Conservation (phyloP, 2,797 vertebrate species). For the Peromyscus attwateri region DNA sequence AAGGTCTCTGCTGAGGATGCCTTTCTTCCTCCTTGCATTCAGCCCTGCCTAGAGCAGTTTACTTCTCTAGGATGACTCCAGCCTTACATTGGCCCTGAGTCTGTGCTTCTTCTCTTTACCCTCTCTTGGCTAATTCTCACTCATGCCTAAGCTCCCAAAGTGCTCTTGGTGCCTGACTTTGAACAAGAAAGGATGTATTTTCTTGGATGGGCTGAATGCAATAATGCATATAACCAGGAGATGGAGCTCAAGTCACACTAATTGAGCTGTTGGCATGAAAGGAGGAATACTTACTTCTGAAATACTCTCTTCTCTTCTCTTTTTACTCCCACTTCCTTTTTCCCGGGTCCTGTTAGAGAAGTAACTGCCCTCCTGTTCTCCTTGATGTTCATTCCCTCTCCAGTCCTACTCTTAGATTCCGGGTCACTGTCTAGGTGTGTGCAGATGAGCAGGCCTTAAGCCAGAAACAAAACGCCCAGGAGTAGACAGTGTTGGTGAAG, state of each 20-base stretch:
- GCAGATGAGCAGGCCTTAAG: background rate
- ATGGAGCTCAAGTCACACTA: slow-evolving; percentile 33
- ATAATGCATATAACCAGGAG: slow-evolving; percentile 30
- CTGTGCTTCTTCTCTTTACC: background rate
- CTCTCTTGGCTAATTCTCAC: background rate
- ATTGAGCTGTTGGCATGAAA: background rate
- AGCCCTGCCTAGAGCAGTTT: background rate
- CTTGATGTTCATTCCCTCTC: rapidly evolving
- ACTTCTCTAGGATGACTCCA: background rate
- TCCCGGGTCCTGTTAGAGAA: background rate
- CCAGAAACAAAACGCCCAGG: background rate
- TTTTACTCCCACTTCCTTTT: background rate
- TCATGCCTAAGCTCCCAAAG: background rate
- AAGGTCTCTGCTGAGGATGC: background rate
- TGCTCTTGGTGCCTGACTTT: background rate
- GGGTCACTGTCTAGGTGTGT: background rate
- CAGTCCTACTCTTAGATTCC: background rate
- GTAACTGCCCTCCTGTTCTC: background rate
- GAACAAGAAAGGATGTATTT: background rate
- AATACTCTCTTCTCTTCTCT: background rate
- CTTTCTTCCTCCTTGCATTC: background rate
- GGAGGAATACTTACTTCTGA: background rate
- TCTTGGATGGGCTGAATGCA: background rate
- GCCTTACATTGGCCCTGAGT: background rate
- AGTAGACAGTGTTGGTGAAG: background rate